Base-by-base conservation (phyloP, 2,113 vertebrate genomes). In the Corydoras maculifer region DNA sequence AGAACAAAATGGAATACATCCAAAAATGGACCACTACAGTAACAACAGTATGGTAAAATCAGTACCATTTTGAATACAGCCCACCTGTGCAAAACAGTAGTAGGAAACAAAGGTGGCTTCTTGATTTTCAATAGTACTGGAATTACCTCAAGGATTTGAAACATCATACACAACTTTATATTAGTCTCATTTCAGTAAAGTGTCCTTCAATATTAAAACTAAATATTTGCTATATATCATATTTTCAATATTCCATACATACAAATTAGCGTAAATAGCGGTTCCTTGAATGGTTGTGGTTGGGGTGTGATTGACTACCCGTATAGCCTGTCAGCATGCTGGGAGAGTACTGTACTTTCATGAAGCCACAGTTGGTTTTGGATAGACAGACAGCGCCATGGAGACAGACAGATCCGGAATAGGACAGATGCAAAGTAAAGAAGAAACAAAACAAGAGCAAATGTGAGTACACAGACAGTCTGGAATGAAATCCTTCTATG, bases 261-360 rank as follows among this genome's bases (percentile, higher is more conserved):
- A 76, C 78, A 81, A 86, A 82, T 90, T 85, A 91, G 85, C 86
- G 89, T 79, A 86, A 89, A 83, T 90, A 88, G 82, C 87, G 82
- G 79, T 89, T 91, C 80, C 88, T 88, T 74, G 88, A 88, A 84
- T 88, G 87, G 83, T 86, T 63, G 9, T 87, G 85, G 79, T 88
- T 89, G 80, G 85, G 82, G 80, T 86, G 88, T 86, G 88, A 88
- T 89, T 90, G 89, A 88, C 81, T 82, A 80, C 86, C 84, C 83
- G 86, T 87, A 13, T 89, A 91, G 83, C 88, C 89, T 84, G 86
- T 91, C 87, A 91, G 86, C 90, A 91, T 90, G 89, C 90, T 91
- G 87, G 90, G 88, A 87, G 89, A 91, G 85, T 91, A 91, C 90
- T 91, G 88, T 53, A 76, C 62, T 62, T 85, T 79, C 82, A 80